These are phyloP conservation scores for Sebastes flavidus DNA, from an alignment of 2,797 vertebrate species.

Conservation along the genomic window DNA sequence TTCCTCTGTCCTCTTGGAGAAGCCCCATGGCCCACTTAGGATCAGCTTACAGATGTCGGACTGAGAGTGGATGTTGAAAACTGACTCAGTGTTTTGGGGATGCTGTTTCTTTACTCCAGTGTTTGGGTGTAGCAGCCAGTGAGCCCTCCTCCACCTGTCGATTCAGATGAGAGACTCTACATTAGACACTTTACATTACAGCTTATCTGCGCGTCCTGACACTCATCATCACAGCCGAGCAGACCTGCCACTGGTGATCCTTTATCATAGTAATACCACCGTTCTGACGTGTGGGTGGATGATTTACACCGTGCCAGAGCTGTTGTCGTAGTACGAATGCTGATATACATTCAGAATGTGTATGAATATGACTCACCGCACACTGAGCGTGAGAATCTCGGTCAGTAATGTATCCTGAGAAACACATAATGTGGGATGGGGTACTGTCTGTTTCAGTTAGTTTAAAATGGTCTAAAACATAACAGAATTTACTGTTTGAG, in stretches of 20 bases:
- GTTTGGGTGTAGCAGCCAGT: conserved; percentile 14
- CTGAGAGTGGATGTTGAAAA: conserved; percentile 13
- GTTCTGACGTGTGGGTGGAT: conserved; percentile 27
- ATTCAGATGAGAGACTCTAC: background rate
- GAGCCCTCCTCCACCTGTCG: conserved; percentile 21
- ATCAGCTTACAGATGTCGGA: conserved; percentile 44
- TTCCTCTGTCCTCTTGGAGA: conserved; percentile 48
- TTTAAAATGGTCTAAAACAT: background rate
- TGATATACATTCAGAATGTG: conserved; percentile 16
- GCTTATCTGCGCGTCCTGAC: background rate
- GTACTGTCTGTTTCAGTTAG: conserved; percentile 4
- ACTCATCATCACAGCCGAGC: background rate
- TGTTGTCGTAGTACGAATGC: background rate
- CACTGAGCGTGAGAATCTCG: conserved; percentile 30
- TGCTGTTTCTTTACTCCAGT: conserved; percentile 9
- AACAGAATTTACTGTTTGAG: background rate
- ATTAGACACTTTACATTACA: background rate
- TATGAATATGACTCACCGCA: conserved; percentile 51
- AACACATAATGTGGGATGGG: background rate
- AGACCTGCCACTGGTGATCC: conserved; percentile 12
- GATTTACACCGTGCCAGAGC: conserved; percentile 41
- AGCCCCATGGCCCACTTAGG: conserved; percentile 45
- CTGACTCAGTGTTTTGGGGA: conserved; percentile 18
- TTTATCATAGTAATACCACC: conserved; percentile 27
- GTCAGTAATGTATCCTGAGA: conserved; percentile 24